phyloP scores from a whole-genome alignment of 2,888 invertebrate genomes.

The Branchipolynoe longqiensis region DNA sequence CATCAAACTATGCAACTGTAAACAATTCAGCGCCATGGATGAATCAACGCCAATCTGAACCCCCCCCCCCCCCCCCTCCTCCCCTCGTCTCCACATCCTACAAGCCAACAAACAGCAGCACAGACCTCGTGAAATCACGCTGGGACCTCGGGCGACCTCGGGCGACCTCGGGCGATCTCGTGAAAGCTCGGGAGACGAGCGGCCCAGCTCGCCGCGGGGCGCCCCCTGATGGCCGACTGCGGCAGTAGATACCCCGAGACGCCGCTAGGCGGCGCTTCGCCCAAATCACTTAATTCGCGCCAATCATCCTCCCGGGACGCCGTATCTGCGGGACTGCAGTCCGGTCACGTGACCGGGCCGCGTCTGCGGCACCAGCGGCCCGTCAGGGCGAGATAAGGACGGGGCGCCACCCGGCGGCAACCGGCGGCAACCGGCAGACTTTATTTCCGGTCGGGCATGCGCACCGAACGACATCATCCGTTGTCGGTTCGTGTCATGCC shows the following conservation, averaged over 20 bases:
- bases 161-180: too few species aligned
- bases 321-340: conserved; percentile 42
- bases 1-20: too few species aligned
- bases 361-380: conserved; percentile 5
- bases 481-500: too few species aligned
- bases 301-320: conserved; percentile 53
- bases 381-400: conserved; percentile 52
- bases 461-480: too few species aligned
- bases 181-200: background rate
- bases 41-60: too few species aligned
- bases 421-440: conserved; percentile 3
- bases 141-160: too few species aligned
- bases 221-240: conserved; percentile 14
- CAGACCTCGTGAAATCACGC: too few species aligned
- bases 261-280: background rate
- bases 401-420: background rate
- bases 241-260: conserved; percentile 17
- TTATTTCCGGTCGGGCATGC: conserved; percentile 41
- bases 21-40: too few species aligned
- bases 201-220: background rate
- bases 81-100: too few species aligned
- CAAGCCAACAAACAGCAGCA: too few species aligned
- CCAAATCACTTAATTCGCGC: conserved; percentile 54
- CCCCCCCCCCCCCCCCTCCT: too few species aligned
- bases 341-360: conserved; percentile 16